Conservation (phyloP, 2,888 invertebrate genomes). For the Lamellibrachia satsuma region DNA sequence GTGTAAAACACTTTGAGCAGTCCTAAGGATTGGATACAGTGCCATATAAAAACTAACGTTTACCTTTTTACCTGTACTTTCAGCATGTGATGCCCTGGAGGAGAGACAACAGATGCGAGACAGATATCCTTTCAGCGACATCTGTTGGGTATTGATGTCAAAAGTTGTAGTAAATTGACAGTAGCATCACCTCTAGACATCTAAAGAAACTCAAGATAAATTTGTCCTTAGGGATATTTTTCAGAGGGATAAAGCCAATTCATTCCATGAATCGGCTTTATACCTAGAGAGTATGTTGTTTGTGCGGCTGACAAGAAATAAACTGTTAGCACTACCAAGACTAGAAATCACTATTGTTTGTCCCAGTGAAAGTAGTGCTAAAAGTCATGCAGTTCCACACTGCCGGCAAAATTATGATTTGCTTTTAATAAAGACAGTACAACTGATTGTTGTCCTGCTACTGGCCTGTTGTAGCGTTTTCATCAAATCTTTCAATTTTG, state of each 20-base stretch:
- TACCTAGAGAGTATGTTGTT: not conserved
- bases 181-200: not conserved
- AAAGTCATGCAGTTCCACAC: too few relatives aligned
- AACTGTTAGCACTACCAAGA: not conserved
- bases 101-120: conserved; percentile 59
- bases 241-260: not conserved
- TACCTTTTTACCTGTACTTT: conserved; percentile 31
- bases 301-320: not conserved
- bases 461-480: too few relatives aligned
- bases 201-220: not conserved
- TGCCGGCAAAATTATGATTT: too few relatives aligned
- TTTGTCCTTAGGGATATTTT: not conserved
- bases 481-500: too few relatives aligned
- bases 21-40: too few relatives aligned
- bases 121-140: conserved; percentile 54
- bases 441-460: too few relatives aligned
- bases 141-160: not conserved
- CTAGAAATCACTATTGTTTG: too few relatives aligned
- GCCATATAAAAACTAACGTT: too few relatives aligned
- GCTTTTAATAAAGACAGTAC: too few relatives aligned
- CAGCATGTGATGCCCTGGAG: conserved; percentile 59
- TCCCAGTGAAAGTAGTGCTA: too few relatives aligned
- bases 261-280: not conserved
- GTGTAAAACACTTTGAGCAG: too few relatives aligned
- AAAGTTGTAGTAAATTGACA: not conserved